Percentiles rank a stretch among this genome's conserved stretches.
Evolutionary conservation across 2,797 vertebrate genomes (phyloP).

Genomic region (Pelobates cultripes): DNA sequence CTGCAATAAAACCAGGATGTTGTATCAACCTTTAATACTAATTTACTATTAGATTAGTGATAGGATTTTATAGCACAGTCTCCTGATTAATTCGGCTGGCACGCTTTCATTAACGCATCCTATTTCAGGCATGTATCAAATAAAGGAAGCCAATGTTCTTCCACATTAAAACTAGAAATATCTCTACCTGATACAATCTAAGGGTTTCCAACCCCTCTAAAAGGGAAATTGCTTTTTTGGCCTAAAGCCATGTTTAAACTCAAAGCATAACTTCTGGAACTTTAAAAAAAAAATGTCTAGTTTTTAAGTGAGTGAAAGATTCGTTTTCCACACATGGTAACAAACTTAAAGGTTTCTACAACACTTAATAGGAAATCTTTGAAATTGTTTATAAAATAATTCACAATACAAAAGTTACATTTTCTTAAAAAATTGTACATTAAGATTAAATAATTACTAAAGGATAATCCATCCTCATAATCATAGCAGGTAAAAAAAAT

Average conservation of each 20-base stretch:
- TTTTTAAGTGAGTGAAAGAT: conserved; percentile 64
- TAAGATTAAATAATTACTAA: background rate
- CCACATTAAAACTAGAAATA: conserved; percentile 74
- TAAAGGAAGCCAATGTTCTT: conserved; percentile 71
- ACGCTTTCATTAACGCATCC: conserved; percentile 71
- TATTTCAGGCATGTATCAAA: conserved; percentile 75
- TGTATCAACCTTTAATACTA: conserved; percentile 60
- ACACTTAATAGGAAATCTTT: conserved; percentile 26
- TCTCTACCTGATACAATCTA: conserved; percentile 70
- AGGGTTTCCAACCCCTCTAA: conserved; percentile 64
- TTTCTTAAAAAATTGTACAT: background rate
- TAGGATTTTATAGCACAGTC: conserved; percentile 59
- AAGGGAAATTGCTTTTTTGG: conserved; percentile 78
- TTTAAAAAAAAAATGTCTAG: conserved; percentile 68
- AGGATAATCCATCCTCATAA: no score
- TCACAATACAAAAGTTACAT: background rate
- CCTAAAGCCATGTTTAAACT: conserved; percentile 68
- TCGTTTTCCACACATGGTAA: conserved; percentile 36
- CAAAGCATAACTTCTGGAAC: conserved; percentile 69
- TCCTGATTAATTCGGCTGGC: conserved; percentile 69
- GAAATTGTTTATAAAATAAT: background rate
- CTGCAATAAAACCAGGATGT: background rate
- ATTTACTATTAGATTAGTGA: conserved; percentile 69
- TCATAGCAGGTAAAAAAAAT: no score
- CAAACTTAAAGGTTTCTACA: background rate